Evolutionary conservation across 2,113 vertebrate species (phyloP), one percentile per base, ranked within the genome.

Genomic region (Esox niger): DNA sequence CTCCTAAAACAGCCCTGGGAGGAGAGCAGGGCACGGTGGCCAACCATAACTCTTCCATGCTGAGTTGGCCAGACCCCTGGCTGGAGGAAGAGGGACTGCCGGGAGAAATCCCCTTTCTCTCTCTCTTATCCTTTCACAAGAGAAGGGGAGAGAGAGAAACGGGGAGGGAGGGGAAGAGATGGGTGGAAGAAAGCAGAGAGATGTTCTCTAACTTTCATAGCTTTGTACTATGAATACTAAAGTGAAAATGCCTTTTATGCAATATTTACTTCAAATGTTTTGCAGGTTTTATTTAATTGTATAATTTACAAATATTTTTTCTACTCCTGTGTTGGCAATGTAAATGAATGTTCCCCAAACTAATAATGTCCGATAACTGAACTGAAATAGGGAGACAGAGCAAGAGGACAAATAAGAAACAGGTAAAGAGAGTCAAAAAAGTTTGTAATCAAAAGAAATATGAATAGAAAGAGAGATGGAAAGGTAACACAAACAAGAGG

Each of bases 61-160:
- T 81, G 85, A 83, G 80, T 68, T 88, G 80, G 82, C 82, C 82
- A 87, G 75, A 86, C 74, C 78, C 74, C 84, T 81, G 75, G 81
- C 74, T 68, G 80, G 66, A 85, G 86, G 76, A 86, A 88, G 78
- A 86, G 70, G 20, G 26, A 20, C 27, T 6, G 6, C 17, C 9
- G n/a, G 47, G 47, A n/a, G 5, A 23, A 52, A 21, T 52, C 47
- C 47, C 47, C 8, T 52, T 52, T 52, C 21, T 9, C 43, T 52
- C n/a, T 52, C 6, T 52, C 13, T 49, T 38, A n/a, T 49, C 47
- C 2, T 49, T 49, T 49, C 17, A 21, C 47, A 21, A 15, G 54
- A 26, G 54, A 26, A 25, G 3, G 47, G 20, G 5, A 17, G n/a
- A 56, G n/a, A 15, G 25, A 56, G 54, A 27, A 26, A 27, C 1